These are phyloP conservation scores for Sesia apiformis DNA, from an alignment of 2,888 invertebrate genomes.

Conservation along the genomic window DNA sequence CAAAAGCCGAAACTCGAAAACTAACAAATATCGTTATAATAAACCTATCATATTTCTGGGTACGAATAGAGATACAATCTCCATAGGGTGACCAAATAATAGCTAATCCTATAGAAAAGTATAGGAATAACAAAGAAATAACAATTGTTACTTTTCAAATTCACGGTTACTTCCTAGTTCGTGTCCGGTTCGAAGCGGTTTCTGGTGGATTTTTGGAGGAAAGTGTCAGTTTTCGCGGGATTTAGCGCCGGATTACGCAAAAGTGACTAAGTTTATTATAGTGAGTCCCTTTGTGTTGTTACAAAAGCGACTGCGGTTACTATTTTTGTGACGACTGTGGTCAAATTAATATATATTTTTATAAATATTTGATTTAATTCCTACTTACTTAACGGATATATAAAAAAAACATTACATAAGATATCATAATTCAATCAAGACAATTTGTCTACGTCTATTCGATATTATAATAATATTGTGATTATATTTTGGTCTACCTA, in stretches of 20 bases:
- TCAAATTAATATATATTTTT: too few relatives aligned
- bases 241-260: neutral
- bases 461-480: too few relatives aligned
- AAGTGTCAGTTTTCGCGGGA: constrained; percentile 3
- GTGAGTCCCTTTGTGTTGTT: too few relatives aligned
- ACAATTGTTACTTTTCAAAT: constrained; percentile 26
- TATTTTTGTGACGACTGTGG: too few relatives aligned
- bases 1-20: constrained; percentile 36
- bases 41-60: constrained; percentile 58
- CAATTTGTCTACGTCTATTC: too few relatives aligned
- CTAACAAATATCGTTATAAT: constrained; percentile 69
- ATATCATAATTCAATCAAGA: too few relatives aligned
- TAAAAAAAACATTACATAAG: too few relatives aligned
- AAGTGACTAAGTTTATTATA: neutral
- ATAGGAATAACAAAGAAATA: constrained; percentile 7
- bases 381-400: too few relatives aligned
- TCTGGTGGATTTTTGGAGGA: constrained; percentile 2
- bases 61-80: constrained; percentile 40
- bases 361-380: too few relatives aligned
- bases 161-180: neutral
- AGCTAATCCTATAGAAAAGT: constrained; percentile 40
- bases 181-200: constrained; percentile 15
- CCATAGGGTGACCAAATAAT: constrained; percentile 55
- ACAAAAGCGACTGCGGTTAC: too few relatives aligned
- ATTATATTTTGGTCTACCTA: too few relatives aligned